Base-by-base conservation (phyloP, 2,888 invertebrate species). In the Noctua janthina region DNA sequence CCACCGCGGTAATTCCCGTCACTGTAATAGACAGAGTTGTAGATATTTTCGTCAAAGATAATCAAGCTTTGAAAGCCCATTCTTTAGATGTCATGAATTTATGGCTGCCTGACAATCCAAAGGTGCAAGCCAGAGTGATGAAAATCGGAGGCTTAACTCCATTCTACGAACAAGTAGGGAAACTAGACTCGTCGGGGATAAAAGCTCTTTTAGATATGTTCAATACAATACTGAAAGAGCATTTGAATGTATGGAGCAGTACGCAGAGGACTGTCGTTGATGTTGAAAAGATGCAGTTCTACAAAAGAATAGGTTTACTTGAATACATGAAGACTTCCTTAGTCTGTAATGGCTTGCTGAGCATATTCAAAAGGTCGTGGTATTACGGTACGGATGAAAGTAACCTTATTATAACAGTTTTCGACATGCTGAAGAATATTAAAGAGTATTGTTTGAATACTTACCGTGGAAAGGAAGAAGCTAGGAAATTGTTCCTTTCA, bases 101-200 rank as follows among this genome's bases (percentile, higher is more conserved):
- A 29, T 96, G 96, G 96, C 82, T 96, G 23, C 96, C 96, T 3
- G 92, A 92, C 0, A 95, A 95, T 54, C 95, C 96, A 0, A 91
- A 87, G 66, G 87, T 94, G 0, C 96, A 96, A 90, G 92, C 94
- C 0, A 90, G 94, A 39, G 93, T 96, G 0, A 96, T 96, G 94
- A 95, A 94, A 85, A 51, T 93, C 2, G 95, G 93, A 90, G 96
- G 96, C 0, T 78, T 96, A 0, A 93, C 94, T 68, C 93, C 94
- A 0, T 96, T 96, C 82, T 96, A 96, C 76, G 64, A 92, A 0
- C 95, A 96, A 87, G 88, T 95, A 0, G 39, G 89, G 0, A 94
- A 94, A 75, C 79, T 96, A 29, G 95, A 95, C 23, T 82, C 88
- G 0, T 86, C 90, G 0, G 91, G 91, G 0, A 90, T 95, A 13